Percentiles rank a stretch among this genome's conserved stretches.
Conservation (phyloP, 2,888 invertebrate species). For the Pterostichus niger region DNA sequence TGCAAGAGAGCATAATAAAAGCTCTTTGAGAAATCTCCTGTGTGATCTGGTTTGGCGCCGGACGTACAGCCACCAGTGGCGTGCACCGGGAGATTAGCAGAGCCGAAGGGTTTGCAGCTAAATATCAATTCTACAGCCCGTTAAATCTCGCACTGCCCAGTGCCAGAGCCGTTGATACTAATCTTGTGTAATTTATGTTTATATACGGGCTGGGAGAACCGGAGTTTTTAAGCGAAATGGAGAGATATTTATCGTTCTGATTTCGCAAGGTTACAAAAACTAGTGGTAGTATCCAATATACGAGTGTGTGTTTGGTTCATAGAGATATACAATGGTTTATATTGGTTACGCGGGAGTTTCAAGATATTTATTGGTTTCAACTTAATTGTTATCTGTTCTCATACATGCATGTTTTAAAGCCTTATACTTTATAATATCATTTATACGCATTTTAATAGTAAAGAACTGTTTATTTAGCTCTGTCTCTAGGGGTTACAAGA, state of each 20-base stretch:
- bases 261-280: constrained; percentile 53
- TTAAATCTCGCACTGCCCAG: constrained; percentile 46
- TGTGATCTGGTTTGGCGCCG: constrained; percentile 31
- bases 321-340: constrained; percentile 47
- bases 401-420: too few relatives aligned
- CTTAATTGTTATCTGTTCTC: constrained; percentile 33
- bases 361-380: constrained; percentile 34
- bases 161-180: constrained; percentile 30
- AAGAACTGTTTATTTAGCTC: too few relatives aligned
- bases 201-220: constrained; percentile 31
- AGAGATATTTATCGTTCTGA: constrained; percentile 43
- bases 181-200: constrained; percentile 56
- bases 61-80: constrained; percentile 15
- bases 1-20: constrained; percentile 34
- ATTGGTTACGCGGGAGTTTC: constrained; percentile 9
- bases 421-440: too few relatives aligned
- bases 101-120: constrained; percentile 40
- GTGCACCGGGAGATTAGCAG: constrained; percentile 26
- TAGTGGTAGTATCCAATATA: constrained; percentile 12
- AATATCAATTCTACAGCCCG: constrained; percentile 52
- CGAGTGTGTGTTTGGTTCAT: constrained; percentile 15
- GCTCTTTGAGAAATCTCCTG: constrained; percentile 36
- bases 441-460: too few relatives aligned
- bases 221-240: constrained; percentile 49
- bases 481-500: too few relatives aligned